Percentiles rank a stretch among this genome's conserved stretches.
These are phyloP conservation scores for Hesperia comma DNA, from an alignment of 2,888 invertebrate genomes.

Conservation along the genomic window DNA sequence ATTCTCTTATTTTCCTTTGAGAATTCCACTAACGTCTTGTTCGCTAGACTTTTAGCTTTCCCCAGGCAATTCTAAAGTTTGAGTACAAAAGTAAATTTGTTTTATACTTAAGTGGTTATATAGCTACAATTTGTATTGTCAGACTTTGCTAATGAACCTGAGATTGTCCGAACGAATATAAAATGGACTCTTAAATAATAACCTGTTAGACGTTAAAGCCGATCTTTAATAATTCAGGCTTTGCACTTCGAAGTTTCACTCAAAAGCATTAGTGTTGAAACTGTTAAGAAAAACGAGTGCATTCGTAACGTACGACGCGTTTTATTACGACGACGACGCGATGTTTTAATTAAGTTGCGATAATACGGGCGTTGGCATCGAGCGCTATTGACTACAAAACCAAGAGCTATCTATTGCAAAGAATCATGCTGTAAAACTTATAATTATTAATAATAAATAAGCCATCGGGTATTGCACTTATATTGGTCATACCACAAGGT, in stretches of 20 bases:
- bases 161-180: not conserved
- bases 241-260: conserved; percentile 4
- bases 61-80: conserved; percentile 7
- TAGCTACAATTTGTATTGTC: not conserved
- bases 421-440: too few relatives aligned
- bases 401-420: too few relatives aligned
- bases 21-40: conserved; percentile 14
- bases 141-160: not conserved
- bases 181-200: not conserved
- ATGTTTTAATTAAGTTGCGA: too few relatives aligned
- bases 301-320: not conserved
- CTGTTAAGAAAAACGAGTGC: not conserved
- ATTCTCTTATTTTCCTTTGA: conserved; percentile 19
- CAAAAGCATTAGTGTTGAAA: conserved; percentile 17
- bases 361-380: too few relatives aligned
- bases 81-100: not conserved
- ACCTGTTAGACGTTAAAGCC: not conserved
- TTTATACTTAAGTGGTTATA: not conserved
- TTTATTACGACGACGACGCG: too few relatives aligned
- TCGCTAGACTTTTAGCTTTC: conserved; percentile 18
- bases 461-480: too few relatives aligned
- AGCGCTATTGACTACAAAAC: too few relatives aligned
- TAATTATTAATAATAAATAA: too few relatives aligned
- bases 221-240: conserved; percentile 21
- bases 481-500: too few relatives aligned